A percentile compares a stretch with the other conserved stretches of the same genome.
Conservation (phyloP, 2,797 vertebrate genomes). For the Catostomus latipinnis region DNA sequence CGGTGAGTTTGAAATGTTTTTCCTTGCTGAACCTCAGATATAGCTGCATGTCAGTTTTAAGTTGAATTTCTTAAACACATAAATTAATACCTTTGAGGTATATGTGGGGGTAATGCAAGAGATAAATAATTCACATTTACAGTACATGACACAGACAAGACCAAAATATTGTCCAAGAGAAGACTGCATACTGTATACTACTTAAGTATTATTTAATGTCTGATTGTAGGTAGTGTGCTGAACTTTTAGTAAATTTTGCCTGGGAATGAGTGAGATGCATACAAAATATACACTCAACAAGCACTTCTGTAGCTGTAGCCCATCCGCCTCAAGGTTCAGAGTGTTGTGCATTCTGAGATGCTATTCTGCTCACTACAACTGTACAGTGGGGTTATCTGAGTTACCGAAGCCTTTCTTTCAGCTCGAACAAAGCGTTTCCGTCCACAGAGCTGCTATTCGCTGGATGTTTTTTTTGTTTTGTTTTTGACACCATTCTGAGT, state of each 20-base stretch:
- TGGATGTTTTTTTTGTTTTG: too few species aligned
- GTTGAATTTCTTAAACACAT: conserved; percentile 55
- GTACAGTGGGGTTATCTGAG: too few species aligned
- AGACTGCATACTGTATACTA: background rate
- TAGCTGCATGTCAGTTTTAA: background rate
- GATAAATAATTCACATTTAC: background rate
- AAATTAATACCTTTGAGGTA: conserved; percentile 58
- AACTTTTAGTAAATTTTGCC: conserved; percentile 6
- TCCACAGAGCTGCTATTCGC: too few species aligned
- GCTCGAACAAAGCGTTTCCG: too few species aligned
- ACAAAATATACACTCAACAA: background rate
- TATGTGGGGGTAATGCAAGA: background rate
- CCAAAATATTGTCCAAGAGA: conserved; percentile 3
- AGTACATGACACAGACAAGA: background rate
- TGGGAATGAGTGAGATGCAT: background rate
- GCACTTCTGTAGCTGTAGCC: too few species aligned
- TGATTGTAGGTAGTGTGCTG: background rate
- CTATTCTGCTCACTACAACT: too few species aligned
- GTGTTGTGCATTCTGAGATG: too few species aligned
- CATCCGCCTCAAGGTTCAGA: too few species aligned
- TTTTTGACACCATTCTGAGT: too few species aligned
- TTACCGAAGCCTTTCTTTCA: too few species aligned
- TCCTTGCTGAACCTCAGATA: conserved; percentile 33
- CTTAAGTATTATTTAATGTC: conserved; percentile 18
- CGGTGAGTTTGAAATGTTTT: background rate